Base-by-base conservation (phyloP, 2,888 invertebrate genomes). In the Apamea crenata region DNA sequence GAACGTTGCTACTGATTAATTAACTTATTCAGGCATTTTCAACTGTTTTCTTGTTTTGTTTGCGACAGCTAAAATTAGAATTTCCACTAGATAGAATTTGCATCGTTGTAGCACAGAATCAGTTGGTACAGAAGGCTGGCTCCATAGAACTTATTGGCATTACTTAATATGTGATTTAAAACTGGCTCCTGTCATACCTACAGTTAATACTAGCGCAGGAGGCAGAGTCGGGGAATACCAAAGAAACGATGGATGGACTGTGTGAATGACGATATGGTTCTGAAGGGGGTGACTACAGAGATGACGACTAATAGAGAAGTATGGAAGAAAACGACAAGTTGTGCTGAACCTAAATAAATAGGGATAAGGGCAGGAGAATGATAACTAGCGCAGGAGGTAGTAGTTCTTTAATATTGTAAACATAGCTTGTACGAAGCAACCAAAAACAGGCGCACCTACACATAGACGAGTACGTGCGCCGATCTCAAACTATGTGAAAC, bases 31-130 rank as follows among this genome's bases (percentile, higher is more conserved):
- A 69, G 69, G 69, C 77, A 69, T 81, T 83, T 79, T 68, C 77
- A 76, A 78, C 67, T 70, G 78, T 77, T 83, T 89, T 81, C 80
- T 81, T 79, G 84, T 89, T 85, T 82, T 80, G 79, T 82, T 79
- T 74, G 29, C 78, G 86, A 85, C 80, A 81, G 66, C 65, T 80
- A 73, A 74, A 89, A 86, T 87, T 77, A 61, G 76, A 77, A 83
- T 85, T 85, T 81, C 73, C n/a, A 74, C 67, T 69, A 40, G 53
- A 80, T 81, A 76, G 12, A 44, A 44, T 79, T 87, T 81, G 59
- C 76, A 77, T 75, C 50, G n/a, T 36, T 70, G 29, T 69, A 63
- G 40, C 21, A 56, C 14, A n/a, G 21, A 79, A 10, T 32, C 8
- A 16, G n/a, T 53, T 4, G 3, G 5, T 16, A 16, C 36, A 79